phyloP scores from a whole-genome alignment of 2,888 invertebrate species.

The Phyllotreta cruciferae region DNA sequence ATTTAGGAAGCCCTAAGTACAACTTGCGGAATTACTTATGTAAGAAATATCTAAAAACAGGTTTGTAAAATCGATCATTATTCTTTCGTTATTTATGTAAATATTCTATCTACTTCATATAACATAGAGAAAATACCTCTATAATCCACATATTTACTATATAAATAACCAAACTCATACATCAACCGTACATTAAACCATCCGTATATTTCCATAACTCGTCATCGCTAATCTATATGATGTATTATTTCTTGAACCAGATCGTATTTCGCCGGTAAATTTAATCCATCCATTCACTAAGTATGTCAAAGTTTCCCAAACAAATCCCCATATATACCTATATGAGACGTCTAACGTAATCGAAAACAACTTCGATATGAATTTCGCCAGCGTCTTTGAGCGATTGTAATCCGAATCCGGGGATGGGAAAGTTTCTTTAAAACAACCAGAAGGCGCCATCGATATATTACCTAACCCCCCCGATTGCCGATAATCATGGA shows the following conservation, averaged over 20 bases:
- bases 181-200: neutral
- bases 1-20: no score
- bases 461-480: no score
- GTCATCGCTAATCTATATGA: constrained; percentile 10
- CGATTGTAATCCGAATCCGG: no score
- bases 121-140: neutral
- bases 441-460: neutral
- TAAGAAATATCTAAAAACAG: no score
- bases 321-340: constrained; percentile 9
- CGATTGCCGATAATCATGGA: no score
- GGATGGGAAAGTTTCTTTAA: neutral
- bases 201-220: constrained; percentile 10
- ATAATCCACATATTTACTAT: neutral
- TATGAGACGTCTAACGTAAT: constrained; percentile 7
- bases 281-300: constrained; percentile 18
- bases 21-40: no score
- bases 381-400: neutral
- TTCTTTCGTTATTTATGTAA: constrained; percentile 24
- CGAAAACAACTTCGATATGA: constrained; percentile 11
- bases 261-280: constrained; percentile 14
- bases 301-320: constrained; percentile 18
- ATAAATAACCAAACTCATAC: neutral
- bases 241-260: constrained; percentile 13
- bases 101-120: no score
- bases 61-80: no score